Conservation (phyloP, 2,113 vertebrate genomes). For the Lepus timidus region DNA sequence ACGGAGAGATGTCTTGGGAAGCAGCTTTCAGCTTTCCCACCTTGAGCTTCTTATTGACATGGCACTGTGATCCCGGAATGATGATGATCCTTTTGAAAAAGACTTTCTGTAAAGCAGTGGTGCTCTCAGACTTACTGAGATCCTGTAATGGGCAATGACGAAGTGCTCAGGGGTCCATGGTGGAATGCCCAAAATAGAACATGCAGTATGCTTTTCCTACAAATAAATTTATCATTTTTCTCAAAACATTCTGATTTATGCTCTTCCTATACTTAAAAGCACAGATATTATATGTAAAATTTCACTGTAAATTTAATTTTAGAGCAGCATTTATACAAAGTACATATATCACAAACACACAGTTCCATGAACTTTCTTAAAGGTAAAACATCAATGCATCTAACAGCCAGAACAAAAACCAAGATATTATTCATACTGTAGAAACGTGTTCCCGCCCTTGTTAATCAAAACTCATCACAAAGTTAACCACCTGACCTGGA, state of each 20-base stretch:
- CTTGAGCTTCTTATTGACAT: neutral
- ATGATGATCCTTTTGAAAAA: neutral
- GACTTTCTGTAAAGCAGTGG: neutral
- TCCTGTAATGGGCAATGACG: neutral
- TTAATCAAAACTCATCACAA: neutral
- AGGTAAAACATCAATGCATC: neutral
- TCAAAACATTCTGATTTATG: neutral
- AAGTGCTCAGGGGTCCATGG: neutral
- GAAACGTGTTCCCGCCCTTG: neutral
- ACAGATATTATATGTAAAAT: neutral
- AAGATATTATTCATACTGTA: neutral
- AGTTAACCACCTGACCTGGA: neutral
- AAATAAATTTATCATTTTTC: neutral
- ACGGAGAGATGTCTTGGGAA: slow-evolving; percentile 31
- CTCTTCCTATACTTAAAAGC: neutral
- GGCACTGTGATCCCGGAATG: neutral
- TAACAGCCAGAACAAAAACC: neutral
- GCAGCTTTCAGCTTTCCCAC: neutral
- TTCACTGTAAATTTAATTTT: slow-evolving; percentile 3
- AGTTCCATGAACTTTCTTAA: neutral
- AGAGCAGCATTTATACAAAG: neutral
- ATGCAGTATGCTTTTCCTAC: neutral
- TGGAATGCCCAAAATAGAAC: neutral
- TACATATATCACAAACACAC: neutral
- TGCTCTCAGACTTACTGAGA: neutral